Percentiles rank a stretch among this genome's conserved stretches.
Conservation (phyloP, 2,888 invertebrate genomes). For the Pasiphila rectangulata region DNA sequence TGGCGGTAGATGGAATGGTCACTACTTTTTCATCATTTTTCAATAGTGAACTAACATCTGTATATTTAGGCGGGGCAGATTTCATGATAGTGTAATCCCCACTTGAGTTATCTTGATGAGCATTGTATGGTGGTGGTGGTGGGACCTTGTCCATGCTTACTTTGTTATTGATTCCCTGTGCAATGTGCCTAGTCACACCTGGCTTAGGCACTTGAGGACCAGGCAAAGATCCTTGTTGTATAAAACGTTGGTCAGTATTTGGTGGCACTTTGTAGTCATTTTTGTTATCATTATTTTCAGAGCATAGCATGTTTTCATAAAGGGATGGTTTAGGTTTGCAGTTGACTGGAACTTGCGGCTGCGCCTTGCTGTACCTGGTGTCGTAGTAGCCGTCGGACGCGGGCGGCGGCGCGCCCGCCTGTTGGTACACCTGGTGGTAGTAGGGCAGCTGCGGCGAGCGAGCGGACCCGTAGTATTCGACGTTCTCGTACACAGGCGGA, state of each 20-base stretch:
- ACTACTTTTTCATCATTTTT: conserved; percentile 72
- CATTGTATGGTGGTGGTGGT: conserved; percentile 71
- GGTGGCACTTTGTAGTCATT: conserved; percentile 60
- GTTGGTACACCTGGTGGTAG: conserved; percentile 80
- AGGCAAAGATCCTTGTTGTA: conserved; percentile 68
- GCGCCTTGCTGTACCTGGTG: conserved; percentile 86
- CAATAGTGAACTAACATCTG: conserved; percentile 67
- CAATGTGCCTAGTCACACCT: conserved; percentile 53
- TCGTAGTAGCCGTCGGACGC: conserved; percentile 74
- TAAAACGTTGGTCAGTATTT: conserved; percentile 61
- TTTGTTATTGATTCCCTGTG: conserved; percentile 65
- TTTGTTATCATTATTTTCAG: conserved; percentile 63
- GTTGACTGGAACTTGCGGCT: conserved; percentile 88
- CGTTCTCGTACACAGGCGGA: conserved; percentile 87
- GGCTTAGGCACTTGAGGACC: conserved; percentile 71
- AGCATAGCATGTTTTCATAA: conserved; percentile 77
- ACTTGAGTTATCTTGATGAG: conserved; percentile 57
- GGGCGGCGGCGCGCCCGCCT: conserved; percentile 63
- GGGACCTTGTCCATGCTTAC: conserved; percentile 75
- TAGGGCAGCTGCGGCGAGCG: conserved; percentile 81
- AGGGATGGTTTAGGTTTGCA: conserved; percentile 65
- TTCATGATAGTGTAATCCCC: conserved; percentile 76
- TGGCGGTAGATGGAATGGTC: conserved; percentile 73
- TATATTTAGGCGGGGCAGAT: conserved; percentile 74
- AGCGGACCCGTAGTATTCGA: conserved; percentile 87